Conservation (phyloP, 2,113 vertebrate species). For the Apteryx owenii region DNA sequence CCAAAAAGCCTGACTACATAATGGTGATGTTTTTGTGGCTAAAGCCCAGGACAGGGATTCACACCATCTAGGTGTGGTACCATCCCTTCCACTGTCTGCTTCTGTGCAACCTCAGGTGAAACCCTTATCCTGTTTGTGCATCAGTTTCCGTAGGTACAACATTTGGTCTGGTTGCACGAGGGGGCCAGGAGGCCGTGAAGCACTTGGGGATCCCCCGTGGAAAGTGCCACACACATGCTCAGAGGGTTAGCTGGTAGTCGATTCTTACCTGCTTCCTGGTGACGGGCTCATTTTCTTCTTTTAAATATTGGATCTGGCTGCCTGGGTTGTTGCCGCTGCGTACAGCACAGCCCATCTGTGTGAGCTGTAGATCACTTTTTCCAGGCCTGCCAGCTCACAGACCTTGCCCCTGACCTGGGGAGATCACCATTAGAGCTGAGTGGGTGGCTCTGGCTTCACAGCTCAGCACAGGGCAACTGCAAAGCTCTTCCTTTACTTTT, state of each 20-base stretch:
- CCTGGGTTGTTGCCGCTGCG: fast-evolving
- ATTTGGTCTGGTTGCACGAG: not conserved
- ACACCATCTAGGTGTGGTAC: fast-evolving
- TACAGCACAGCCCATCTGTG: not conserved
- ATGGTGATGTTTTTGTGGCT: not conserved
- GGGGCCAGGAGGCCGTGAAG: not conserved
- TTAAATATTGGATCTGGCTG: not conserved
- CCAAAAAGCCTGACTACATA: not conserved
- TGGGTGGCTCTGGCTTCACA: not conserved
- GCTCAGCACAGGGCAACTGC: not conserved
- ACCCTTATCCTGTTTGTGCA: fast-evolving
- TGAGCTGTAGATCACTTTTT: not conserved
- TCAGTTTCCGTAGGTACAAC: fast-evolving
- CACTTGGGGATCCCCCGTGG: fast-evolving
- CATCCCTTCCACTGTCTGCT: not conserved
- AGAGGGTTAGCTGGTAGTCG: not conserved
- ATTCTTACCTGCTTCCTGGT: not conserved
- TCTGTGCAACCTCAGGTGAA: not conserved
- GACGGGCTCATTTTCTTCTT: not conserved
- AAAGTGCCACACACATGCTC: not conserved
- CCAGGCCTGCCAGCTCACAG: not conserved
- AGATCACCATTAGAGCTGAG: not conserved
- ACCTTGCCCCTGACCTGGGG: not conserved
- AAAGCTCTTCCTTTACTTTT: not conserved
- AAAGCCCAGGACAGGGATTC: not conserved